Evolutionary conservation across 2,888 invertebrate species (phyloP).

Genomic region (Stramonita haemastoma): DNA sequence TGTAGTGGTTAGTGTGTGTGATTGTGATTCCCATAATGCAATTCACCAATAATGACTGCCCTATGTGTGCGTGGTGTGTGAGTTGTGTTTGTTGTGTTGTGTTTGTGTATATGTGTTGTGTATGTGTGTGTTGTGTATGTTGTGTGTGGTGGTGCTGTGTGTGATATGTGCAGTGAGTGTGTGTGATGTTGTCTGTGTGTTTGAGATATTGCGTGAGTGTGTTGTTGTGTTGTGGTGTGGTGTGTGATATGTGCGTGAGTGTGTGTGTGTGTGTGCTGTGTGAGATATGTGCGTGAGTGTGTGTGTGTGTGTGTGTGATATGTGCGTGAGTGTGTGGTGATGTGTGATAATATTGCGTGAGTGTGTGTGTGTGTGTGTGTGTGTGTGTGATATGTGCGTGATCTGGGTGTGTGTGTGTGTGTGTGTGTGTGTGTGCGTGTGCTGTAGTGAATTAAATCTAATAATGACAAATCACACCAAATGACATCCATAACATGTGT

Average conservation of each 20-base stretch:
- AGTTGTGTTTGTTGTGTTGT: background rate
- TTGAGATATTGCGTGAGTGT: background rate
- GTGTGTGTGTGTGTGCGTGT: background rate
- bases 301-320: background rate
- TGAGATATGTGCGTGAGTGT: background rate
- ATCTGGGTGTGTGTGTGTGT: background rate
- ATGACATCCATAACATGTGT: too few relatives aligned
- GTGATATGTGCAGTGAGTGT: background rate
- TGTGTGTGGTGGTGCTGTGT: background rate
- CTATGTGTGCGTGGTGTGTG: background rate
- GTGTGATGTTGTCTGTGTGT: background rate
- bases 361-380: background rate
- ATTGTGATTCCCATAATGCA: too few relatives aligned
- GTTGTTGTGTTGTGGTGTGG: too few relatives aligned
- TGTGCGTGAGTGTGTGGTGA: too few relatives aligned
- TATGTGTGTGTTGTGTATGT: background rate
- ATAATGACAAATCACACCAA: too few relatives aligned
- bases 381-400: background rate
- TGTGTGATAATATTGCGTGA: too few relatives aligned
- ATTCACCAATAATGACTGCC: too few relatives aligned
- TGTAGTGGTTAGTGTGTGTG: background rate
- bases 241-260: background rate
- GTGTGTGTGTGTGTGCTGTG: background rate
- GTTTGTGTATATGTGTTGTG: background rate
- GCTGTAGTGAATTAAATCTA: too few relatives aligned